These are phyloP conservation scores for Agrotis clavis DNA, from an alignment of 2,888 invertebrate species.

Conservation along the genomic window DNA sequence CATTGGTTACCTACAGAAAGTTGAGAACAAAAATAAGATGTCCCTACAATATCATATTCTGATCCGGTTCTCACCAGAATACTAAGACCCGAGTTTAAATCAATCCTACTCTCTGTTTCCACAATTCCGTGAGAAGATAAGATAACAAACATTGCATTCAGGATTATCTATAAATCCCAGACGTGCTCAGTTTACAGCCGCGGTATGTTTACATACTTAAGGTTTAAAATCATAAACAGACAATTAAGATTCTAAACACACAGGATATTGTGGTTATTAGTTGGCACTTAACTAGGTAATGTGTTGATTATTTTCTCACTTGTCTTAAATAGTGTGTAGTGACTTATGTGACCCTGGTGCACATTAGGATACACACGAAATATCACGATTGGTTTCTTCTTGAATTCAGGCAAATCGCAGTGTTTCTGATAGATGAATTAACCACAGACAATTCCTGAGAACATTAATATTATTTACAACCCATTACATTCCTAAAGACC, in stretches of 20 bases:
- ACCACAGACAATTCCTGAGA: not conserved
- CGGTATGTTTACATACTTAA: constrained; percentile 16
- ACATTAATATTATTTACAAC: no score
- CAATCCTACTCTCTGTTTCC: constrained; percentile 6
- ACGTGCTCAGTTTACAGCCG: constrained; percentile 44
- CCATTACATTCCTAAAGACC: no score
- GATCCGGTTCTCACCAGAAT: constrained; percentile 24
- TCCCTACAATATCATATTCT: not conserved
- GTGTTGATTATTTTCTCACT: constrained; percentile 34
- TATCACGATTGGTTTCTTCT: not conserved
- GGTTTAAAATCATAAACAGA: constrained; percentile 34
- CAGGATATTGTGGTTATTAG: constrained; percentile 49
- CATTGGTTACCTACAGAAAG: not conserved
- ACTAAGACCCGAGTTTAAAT: constrained; percentile 12
- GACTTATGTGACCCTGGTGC: constrained; percentile 29
- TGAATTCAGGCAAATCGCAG: no score
- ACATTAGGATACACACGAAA: not conserved
- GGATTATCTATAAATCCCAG: constrained; percentile 55
- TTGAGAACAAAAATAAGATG: constrained; percentile 2
- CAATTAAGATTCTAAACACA: constrained; percentile 47
- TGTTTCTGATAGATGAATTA: not conserved
- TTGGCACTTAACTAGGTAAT: constrained; percentile 48
- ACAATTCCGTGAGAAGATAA: constrained; percentile 52
- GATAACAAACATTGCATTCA: constrained; percentile 33
- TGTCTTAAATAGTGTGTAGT: not conserved